Conservation (phyloP, 1,140 invertebrate genomes). For the Araneus ventricosus region DNA sequence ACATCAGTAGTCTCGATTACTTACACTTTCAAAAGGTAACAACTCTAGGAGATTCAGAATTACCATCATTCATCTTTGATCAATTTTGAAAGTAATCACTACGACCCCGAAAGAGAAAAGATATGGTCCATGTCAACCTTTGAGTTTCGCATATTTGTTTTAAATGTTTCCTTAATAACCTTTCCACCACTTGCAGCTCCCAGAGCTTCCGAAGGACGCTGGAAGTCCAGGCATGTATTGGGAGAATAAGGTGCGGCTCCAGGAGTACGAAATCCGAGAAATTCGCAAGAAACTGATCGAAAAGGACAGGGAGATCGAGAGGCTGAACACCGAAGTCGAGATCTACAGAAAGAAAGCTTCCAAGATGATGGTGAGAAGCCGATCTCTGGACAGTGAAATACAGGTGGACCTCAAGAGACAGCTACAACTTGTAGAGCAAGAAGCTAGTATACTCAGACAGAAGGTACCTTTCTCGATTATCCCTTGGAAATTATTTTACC, state of each 20-base stretch:
- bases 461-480: conserved; percentile 82
- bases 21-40: too few species aligned
- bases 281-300: conserved; percentile 89
- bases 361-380: conserved; percentile 78
- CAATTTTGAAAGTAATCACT: too few species aligned
- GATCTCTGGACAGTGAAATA: conserved; percentile 82
- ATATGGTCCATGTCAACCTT: too few species aligned
- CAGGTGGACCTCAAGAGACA: conserved; percentile 86
- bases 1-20: too few species aligned
- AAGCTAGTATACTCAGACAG: conserved; percentile 84
- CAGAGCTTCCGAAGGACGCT: conserved; percentile 66
- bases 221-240: conserved; percentile 79
- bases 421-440: conserved; percentile 87
- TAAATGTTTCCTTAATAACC: too few species aligned
- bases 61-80: too few species aligned
- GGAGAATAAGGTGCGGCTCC: conserved; percentile 84
- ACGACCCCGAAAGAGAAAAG: too few species aligned
- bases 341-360: conserved; percentile 81
- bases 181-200: conserved; percentile 60
- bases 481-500: neutral
- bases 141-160: too few species aligned
- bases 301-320: conserved; percentile 90
- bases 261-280: conserved; percentile 87
- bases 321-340: conserved; percentile 86
- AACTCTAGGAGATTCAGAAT: too few species aligned